Percentiles rank a stretch among this genome's conserved stretches.
Conservation (phyloP, 2,797 vertebrate genomes). For the Percopsis omiscomaycus region DNA sequence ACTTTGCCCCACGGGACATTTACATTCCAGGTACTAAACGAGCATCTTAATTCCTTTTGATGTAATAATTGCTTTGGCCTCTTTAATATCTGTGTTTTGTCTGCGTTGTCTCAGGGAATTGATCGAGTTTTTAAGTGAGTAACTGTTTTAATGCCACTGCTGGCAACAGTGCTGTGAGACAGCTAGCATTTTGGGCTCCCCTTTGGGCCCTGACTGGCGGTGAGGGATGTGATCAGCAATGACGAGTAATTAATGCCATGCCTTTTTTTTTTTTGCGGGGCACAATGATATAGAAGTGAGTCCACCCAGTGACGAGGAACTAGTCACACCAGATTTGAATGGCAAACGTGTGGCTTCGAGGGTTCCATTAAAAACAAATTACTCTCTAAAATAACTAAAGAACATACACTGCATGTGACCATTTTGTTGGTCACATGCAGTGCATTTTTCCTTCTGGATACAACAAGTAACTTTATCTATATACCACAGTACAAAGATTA, state of each 20-base stretch:
- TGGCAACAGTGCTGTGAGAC: background rate
- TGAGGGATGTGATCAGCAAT: background rate
- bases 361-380: slow-evolving; percentile 19
- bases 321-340: slow-evolving; percentile 52
- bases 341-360: slow-evolving; percentile 54
- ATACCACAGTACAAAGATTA: too few species aligned
- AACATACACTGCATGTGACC: background rate
- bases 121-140: background rate
- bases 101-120: slow-evolving; percentile 1
- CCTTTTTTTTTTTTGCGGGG: background rate
- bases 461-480: too few species aligned
- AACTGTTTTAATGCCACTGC: background rate
- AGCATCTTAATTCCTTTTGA: background rate
- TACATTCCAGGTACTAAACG: slow-evolving; percentile 22
- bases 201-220: background rate
- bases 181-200: background rate
- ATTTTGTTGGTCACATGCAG: too few species aligned
- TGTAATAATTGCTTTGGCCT: background rate
- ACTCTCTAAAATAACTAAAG: background rate
- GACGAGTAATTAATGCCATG: background rate
- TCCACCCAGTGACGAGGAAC: too few species aligned
- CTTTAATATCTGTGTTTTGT: background rate
- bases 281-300: background rate
- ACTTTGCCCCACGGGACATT: slow-evolving; percentile 8
- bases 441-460: too few species aligned